phyloP scores from a whole-genome alignment of 2,113 vertebrate genomes.

The Cichladusa arquata region DNA sequence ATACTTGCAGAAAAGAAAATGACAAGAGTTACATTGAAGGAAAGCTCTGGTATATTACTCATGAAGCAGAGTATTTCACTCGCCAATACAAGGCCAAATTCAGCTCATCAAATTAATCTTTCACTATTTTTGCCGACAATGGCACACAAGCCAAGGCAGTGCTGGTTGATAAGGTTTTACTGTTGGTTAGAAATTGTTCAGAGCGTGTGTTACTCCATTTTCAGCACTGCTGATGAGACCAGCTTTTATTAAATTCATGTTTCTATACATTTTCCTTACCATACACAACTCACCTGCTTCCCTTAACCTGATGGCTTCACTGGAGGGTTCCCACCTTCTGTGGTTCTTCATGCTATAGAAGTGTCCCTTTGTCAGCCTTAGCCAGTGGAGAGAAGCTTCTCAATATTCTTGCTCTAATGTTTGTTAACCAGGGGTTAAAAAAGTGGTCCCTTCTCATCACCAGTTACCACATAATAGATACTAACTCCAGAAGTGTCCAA shows the following conservation, averaged over 20 bases:
- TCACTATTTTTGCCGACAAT: not conserved
- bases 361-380: not conserved
- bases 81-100: not conserved
- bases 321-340: not conserved
- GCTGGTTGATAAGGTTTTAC: not conserved
- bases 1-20: slow-evolving; percentile 48
- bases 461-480: not conserved
- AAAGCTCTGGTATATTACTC: not conserved
- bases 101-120: not conserved
- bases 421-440: not conserved
- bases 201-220: not conserved
- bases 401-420: not conserved
- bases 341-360: not conserved
- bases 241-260: not conserved
- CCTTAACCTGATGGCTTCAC: not conserved
- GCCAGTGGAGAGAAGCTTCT: not conserved
- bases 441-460: not conserved
- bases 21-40: slow-evolving; percentile 10
- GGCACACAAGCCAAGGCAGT: not conserved
- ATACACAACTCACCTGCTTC: not conserved
- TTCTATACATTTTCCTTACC: not conserved
- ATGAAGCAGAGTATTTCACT: not conserved
- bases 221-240: not conserved
- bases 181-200: not conserved
- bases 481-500: not conserved